phyloP scores from a whole-genome alignment of 2,888 invertebrate species.

The Drosophila demipolita region DNA sequence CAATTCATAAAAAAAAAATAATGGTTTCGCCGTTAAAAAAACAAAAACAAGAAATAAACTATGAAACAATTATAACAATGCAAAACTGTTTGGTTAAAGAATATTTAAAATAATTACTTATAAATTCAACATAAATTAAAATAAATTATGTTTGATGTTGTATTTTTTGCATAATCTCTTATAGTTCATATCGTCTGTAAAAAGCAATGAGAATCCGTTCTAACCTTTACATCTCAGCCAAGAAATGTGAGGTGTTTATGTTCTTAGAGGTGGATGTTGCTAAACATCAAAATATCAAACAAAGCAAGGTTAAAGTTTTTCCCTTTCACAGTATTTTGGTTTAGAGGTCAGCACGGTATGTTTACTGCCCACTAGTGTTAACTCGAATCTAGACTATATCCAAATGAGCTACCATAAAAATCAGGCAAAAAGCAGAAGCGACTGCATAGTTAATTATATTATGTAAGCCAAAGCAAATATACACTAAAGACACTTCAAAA shows the following conservation, averaged over 20 bases:
- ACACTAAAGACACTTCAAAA: slow-evolving; percentile 20
- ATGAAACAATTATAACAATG: background rate
- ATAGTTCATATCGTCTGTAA: slow-evolving; percentile 3
- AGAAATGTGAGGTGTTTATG: slow-evolving; percentile 14
- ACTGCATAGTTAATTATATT: slow-evolving; percentile 54
- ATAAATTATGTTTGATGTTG: background rate
- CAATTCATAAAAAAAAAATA: slow-evolving; percentile 19
- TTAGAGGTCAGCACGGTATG: slow-evolving; percentile 29
- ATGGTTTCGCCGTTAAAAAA: background rate
- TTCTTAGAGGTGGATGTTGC: slow-evolving; percentile 29
- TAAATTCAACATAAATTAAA: slow-evolving; percentile 8
- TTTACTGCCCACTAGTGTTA: slow-evolving; percentile 35
- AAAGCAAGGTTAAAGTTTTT: slow-evolving; percentile 65
- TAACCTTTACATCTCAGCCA: slow-evolving; percentile 31
- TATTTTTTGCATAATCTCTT: slow-evolving; percentile 1
- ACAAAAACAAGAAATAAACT: background rate
- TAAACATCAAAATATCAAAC: slow-evolving; percentile 38
- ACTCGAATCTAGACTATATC: slow-evolving; percentile 28
- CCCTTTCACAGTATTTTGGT: slow-evolving; percentile 31
- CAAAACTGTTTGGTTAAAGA: slow-evolving; percentile 6
- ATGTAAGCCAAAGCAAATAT: slow-evolving; percentile 27
- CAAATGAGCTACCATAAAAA: slow-evolving; percentile 60
- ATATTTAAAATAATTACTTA: slow-evolving; percentile 23
- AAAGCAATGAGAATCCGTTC: slow-evolving; percentile 28
- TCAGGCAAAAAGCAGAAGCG: slow-evolving; percentile 33